Evolutionary conservation across 2,113 vertebrate genomes (phyloP).

Genomic region (Elachura formosa): DNA sequence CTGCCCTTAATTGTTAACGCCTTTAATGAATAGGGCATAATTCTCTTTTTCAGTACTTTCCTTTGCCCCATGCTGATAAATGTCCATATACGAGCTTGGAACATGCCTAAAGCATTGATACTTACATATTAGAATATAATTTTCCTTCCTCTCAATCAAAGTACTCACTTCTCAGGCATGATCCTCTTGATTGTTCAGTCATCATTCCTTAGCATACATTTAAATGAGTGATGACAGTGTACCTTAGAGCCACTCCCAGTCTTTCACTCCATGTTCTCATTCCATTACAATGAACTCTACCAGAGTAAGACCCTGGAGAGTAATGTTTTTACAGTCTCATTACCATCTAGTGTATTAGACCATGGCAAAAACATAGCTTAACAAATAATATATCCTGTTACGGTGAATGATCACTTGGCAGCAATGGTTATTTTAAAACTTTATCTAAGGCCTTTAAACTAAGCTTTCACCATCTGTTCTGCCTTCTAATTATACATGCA

Average conservation of each 20-base stretch:
- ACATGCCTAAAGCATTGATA: neutral
- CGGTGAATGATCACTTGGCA: slow-evolving; percentile 55
- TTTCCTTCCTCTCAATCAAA: neutral
- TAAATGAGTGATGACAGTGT: neutral
- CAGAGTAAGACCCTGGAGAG: neutral
- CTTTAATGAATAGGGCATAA: neutral
- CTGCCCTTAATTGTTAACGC: neutral
- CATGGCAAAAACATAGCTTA: slow-evolving; percentile 9
- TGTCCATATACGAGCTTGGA: neutral
- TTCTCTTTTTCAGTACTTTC: neutral
- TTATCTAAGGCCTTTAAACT: slow-evolving; percentile 39
- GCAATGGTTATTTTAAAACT: slow-evolving; percentile 44
- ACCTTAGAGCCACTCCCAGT: neutral
- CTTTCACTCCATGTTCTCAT: neutral
- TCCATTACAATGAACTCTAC: neutral
- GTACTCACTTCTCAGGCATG: neutral
- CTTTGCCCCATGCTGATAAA: neutral
- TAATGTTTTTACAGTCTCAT: slow-evolving; percentile 34
- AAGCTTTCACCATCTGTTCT: slow-evolving; percentile 54
- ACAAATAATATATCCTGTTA: neutral
- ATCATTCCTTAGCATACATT: neutral
- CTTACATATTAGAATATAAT: neutral
- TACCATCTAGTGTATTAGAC: slow-evolving; percentile 20
- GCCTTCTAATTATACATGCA: slow-evolving; percentile 52
- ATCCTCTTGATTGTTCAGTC: neutral